Evolutionary conservation across 2,888 invertebrate species (phyloP), one percentile per base, ranked within the genome.

Genomic region (Drosophila bunnanda): DNA sequence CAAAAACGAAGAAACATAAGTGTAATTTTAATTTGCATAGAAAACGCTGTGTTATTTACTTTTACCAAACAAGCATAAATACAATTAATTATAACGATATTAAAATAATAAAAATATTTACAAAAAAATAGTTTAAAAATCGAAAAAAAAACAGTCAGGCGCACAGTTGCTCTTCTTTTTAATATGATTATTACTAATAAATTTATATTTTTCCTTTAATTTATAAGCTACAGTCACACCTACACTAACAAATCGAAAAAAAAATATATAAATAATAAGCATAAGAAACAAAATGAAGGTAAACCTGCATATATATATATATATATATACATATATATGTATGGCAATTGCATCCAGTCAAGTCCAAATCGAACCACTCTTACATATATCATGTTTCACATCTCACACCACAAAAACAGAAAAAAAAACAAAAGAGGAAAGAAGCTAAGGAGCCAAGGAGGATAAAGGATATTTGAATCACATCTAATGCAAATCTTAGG

Each of bases 1-100:
- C 34, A 38, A 53, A 44, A 44, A 34, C 34, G n/a, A 44, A 22
- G 22, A 65, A 53, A 38, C 36, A 54, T 38, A 57, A 57, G 44
- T 59, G 56, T 72, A 76, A 79, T 77, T 87, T 73, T 81, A 72
- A 72, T 76, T 78, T 82, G 78, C 82, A 78, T 83, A 70, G 15
- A 50, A 74, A 75, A 79, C 85, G 85, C 82, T 82, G 82, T 87
- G 82, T 87, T 83, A 83, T 87, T 82, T 87, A 87, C 67, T 84
- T 82, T 79, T 87, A 84, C 64, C 78, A 74, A 82, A 81, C 73
- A 75, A 75, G 75, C 82, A 79, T 75, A 66, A 76, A 66, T 75
- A 66, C 46, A 60, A 64, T 56, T 57, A 73, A 73, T 55, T 54
- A 71, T 61, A 59, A 59, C n/a, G 22, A 54, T 54, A 54, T n/a